Evolutionary conservation across 1,140 invertebrate species (phyloP).

Genomic region (Trichogramma pretiosum): DNA sequence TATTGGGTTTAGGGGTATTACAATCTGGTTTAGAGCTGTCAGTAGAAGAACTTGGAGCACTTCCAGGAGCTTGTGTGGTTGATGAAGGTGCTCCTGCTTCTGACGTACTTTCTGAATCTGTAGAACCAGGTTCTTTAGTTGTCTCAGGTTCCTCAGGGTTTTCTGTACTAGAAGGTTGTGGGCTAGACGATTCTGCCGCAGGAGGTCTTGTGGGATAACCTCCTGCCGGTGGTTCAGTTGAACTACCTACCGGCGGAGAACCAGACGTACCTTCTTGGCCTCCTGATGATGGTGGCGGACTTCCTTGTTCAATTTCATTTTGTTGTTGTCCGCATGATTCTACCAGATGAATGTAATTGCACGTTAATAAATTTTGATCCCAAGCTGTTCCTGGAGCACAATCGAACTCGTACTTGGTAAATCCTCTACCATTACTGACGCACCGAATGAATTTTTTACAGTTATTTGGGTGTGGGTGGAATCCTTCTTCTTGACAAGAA

Average conservation of each 20-base stretch:
- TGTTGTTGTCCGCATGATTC: conserved; percentile 23
- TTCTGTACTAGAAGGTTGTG: conserved; percentile 1
- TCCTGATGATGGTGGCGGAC: neutral
- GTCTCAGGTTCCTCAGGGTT: conserved; percentile 17
- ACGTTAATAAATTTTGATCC: conserved; percentile 41
- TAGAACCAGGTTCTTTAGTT: conserved; percentile 1
- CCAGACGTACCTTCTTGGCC: neutral
- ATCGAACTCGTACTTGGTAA: conserved; percentile 35
- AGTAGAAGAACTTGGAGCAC: conserved; percentile 1
- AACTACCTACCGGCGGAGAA: neutral
- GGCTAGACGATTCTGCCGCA: conserved; percentile 8
- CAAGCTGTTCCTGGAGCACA: conserved; percentile 43
- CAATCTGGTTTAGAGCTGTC: conserved; percentile 17
- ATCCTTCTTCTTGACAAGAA: conserved; percentile 40
- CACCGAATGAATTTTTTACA: conserved; percentile 56
- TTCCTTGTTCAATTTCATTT: conserved; percentile 20
- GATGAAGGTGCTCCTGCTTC: conserved; percentile 10
- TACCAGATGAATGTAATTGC: conserved; percentile 33
- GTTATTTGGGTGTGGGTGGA: conserved; percentile 49
- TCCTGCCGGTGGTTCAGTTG: neutral
- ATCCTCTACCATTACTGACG: conserved; percentile 38
- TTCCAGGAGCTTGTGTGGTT: conserved; percentile 9
- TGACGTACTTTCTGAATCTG: conserved; percentile 1
- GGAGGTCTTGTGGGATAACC: no score
- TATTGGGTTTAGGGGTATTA: conserved; percentile 23